phyloP scores from a whole-genome alignment of 2,113 vertebrate species.

The Ctenomys sociabilis region DNA sequence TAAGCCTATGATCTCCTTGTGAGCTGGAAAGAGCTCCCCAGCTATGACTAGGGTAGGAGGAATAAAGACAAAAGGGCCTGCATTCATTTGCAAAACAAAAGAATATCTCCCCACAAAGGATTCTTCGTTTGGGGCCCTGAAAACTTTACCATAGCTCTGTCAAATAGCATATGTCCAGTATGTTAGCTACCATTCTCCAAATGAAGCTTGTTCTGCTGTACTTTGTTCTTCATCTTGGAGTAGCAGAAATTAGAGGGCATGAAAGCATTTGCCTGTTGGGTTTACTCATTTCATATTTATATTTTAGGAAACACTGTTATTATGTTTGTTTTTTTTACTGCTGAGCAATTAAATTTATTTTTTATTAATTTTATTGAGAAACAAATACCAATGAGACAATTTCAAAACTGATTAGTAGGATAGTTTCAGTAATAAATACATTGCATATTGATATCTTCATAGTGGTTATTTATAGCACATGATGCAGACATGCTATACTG shows the following conservation, averaged over 20 bases:
- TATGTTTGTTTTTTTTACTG: too few species aligned
- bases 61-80: neutral
- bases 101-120: neutral
- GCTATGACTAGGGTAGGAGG: neutral
- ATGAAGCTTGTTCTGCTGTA: neutral
- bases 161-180: neutral
- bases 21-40: neutral
- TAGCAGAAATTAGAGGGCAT: neutral
- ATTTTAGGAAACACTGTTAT: neutral
- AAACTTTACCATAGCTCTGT: neutral
- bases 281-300: neutral
- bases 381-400: too few species aligned
- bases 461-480: too few species aligned
- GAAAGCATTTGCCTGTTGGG: neutral
- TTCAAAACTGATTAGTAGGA: too few species aligned
- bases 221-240: neutral
- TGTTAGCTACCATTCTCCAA: neutral
- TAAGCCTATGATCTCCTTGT: neutral
- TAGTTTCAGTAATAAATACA: too few species aligned
- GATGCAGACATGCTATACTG: too few species aligned
- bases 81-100: constrained; percentile 24
- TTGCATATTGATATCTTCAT: too few species aligned
- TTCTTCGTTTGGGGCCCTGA: neutral
- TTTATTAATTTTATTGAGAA: too few species aligned
- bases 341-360: too few species aligned